Percentiles rank a stretch among this genome's conserved stretches.
Evolutionary conservation across 2,797 vertebrate species (phyloP).

Genomic region (Babyrousa celebensis): DNA sequence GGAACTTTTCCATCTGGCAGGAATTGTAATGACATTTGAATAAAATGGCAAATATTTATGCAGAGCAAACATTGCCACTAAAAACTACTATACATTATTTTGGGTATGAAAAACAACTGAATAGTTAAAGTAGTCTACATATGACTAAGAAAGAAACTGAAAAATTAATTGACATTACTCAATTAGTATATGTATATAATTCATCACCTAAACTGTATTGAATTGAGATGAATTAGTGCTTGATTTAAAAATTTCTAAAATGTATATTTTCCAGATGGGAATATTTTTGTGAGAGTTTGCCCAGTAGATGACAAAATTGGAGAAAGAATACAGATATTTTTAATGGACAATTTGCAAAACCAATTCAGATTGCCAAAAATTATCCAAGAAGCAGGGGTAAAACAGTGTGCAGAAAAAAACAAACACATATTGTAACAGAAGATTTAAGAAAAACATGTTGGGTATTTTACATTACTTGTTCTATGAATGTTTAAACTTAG

Average conservation of each 20-base stretch:
- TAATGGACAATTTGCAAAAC: background rate
- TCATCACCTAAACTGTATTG: background rate
- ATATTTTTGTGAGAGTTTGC: background rate
- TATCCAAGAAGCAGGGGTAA: background rate
- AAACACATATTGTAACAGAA: background rate
- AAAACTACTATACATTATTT: constrained; percentile 2
- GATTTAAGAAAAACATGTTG: background rate
- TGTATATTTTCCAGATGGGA: background rate
- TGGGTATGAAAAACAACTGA: background rate
- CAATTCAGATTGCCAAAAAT: background rate
- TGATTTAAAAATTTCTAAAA: constrained; percentile 52
- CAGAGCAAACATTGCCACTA: background rate
- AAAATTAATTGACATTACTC: background rate
- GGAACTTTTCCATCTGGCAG: constrained; percentile 33
- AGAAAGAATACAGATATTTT: constrained; percentile 6
- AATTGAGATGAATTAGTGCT: constrained; percentile 11
- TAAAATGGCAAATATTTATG: background rate
- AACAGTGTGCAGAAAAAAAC: background rate
- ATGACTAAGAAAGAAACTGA: background rate
- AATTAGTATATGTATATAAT: background rate
- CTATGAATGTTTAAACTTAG: background rate
- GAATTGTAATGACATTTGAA: constrained; percentile 61
- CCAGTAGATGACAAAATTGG: constrained; percentile 17
- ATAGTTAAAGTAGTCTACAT: constrained; percentile 28
- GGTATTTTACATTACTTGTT: background rate